Conservation (phyloP, 2,797 vertebrate species). For the Crenuchus spilurus region DNA sequence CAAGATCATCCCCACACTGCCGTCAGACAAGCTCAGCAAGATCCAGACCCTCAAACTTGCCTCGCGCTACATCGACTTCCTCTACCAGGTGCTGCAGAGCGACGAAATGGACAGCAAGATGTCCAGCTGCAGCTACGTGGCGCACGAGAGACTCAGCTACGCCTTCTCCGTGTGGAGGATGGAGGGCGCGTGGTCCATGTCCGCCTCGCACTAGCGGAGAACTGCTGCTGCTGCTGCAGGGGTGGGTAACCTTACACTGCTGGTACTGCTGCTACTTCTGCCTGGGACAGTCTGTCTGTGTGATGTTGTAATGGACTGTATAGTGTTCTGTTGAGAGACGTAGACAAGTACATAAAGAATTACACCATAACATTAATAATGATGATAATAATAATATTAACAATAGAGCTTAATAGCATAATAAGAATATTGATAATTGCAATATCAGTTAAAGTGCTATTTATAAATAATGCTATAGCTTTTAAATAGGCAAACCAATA, state of each 20-base stretch:
- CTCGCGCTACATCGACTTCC: constrained; percentile 84
- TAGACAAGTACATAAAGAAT: too few species aligned
- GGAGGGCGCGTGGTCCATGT: constrained; percentile 87
- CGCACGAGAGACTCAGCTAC: constrained; percentile 86
- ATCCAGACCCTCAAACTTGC: constrained; percentile 86
- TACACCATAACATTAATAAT: too few species aligned
- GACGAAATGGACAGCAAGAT: constrained; percentile 88
- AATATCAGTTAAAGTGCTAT: background rate
- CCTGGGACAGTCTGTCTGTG: background rate
- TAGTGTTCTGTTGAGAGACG: too few species aligned
- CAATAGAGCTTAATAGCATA: background rate
- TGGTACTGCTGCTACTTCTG: background rate
- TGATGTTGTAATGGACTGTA: too few species aligned
- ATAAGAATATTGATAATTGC: background rate
- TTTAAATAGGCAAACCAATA: too few species aligned
- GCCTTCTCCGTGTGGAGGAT: constrained; percentile 87
- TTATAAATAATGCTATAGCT: too few species aligned
- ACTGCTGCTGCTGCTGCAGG: constrained; percentile 69
- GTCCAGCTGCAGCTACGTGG: constrained; percentile 87
- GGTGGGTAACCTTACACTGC: constrained; percentile 70
- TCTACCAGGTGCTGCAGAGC: constrained; percentile 85
- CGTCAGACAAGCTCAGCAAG: constrained; percentile 86
- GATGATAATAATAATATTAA: background rate
- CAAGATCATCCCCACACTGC: constrained; percentile 85
- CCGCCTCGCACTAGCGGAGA: constrained; percentile 77